phyloP scores from a whole-genome alignment of 1,140 invertebrate species.

The Helicorthomorpha holstii region DNA sequence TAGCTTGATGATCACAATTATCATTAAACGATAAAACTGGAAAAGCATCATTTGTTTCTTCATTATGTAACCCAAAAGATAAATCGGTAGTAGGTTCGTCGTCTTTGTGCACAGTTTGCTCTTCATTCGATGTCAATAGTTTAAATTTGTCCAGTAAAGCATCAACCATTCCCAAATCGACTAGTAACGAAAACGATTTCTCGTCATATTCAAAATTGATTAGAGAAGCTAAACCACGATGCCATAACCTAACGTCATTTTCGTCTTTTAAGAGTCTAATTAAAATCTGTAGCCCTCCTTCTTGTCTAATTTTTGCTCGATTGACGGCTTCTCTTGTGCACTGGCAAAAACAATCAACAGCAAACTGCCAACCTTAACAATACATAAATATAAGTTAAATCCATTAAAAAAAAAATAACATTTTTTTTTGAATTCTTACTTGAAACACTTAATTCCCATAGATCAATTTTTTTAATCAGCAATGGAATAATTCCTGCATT shows the following conservation, averaged over 20 bases:
- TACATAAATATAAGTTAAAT: not conserved
- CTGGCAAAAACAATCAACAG: not conserved
- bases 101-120: not conserved
- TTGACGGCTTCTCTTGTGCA: not conserved
- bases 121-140: not conserved
- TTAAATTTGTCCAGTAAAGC: not conserved
- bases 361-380: not conserved
- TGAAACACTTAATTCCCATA: not conserved
- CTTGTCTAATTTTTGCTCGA: not conserved
- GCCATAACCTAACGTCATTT: not conserved
- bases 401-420: not conserved
- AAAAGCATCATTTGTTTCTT: not conserved
- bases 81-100: not conserved
- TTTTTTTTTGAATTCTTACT: not conserved
- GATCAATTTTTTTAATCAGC: not conserved
- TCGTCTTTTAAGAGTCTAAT: not conserved
- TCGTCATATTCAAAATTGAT: not conserved
- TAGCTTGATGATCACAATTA: not conserved
- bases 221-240: not conserved
- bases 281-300: not conserved
- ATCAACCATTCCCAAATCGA: not conserved
- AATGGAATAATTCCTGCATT: not conserved
- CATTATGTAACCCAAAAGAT: not conserved
- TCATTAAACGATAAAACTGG: not conserved
- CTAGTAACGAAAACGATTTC: not conserved